Evolutionary conservation across 2,888 invertebrate genomes (phyloP), one percentile per base, ranked within the genome.

Genomic region (Hartigia nigra): DNA sequence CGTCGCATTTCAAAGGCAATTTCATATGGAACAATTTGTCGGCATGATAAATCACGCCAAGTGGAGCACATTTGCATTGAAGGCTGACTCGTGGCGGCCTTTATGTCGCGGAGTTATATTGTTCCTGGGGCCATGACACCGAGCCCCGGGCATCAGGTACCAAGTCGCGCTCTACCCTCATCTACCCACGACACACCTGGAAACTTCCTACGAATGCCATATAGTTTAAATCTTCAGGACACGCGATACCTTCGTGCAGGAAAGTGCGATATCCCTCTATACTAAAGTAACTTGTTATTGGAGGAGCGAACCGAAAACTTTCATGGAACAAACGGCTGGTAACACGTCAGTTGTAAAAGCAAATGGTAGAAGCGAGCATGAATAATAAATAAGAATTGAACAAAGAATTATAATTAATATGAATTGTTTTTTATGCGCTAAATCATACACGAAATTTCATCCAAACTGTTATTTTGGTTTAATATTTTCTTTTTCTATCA

Each of bases 51-150:
- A 76, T 76, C 76, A 32, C 69, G 11, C 69, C 35, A 35, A 76
- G 76, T 35, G 70, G 69, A 12, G 32, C 35, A 76, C 80, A 83
- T 83, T 83, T 83, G 81, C 83, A 82, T 82, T 76, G 80, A 82
- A 79, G 80, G 78, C n/a, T n/a, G n/a, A 83, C 80, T 76, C 79
- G 75, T 69, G 77, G 76, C 75, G 75, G 74, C 80, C 79, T 81
- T 81, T 80, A 77, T 79, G 79, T 77, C 78, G 77, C 80, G 80
- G 80, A 77, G 80, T 81, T 81, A 80, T 81, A 82, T 83, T 83
- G 82, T 83, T 82, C 82, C 76, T 78, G 78, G 77, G 78, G 37
- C 78, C 81, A 75, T 82, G 81, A 83, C 83, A 83, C 80, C 82
- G 75, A 80, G 78, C 77, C 78, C 76, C 78, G 69, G 81, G 55